Conservation (phyloP, 1,140 invertebrate species). For the Penaeus japonicus region DNA sequence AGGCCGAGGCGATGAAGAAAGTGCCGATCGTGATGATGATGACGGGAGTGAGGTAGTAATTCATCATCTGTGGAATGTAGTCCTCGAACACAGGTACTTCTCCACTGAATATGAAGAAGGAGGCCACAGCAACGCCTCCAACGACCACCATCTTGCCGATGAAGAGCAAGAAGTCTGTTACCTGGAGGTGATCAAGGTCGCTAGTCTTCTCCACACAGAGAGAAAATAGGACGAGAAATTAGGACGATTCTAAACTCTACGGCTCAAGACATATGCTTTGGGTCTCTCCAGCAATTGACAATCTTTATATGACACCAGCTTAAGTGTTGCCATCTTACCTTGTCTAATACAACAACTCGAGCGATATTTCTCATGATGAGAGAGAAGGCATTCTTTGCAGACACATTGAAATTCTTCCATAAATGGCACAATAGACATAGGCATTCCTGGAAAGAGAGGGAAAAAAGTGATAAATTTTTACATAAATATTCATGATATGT, state of each 20-base stretch:
- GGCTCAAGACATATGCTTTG: too few species aligned
- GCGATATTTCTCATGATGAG: slow-evolving; percentile 88
- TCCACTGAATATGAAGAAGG: slow-evolving; percentile 70
- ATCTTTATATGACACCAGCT: slow-evolving; percentile 27
- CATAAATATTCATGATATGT: too few species aligned
- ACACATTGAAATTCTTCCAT: slow-evolving; percentile 90
- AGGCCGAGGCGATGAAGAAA: slow-evolving; percentile 82
- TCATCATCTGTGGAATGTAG: slow-evolving; percentile 65
- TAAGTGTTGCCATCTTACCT: slow-evolving; percentile 68
- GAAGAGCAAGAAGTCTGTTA: slow-evolving; percentile 91
- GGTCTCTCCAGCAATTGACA: too few species aligned
- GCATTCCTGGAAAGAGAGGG: slow-evolving; percentile 82
- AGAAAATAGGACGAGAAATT: too few species aligned
- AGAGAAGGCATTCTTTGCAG: slow-evolving; percentile 88
- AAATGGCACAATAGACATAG: slow-evolving; percentile 96
- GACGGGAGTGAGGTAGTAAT: slow-evolving; percentile 70
- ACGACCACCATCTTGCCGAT: slow-evolving; percentile 88
- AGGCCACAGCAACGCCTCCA: slow-evolving; percentile 73
- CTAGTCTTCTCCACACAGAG: too few species aligned
- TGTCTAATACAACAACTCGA: slow-evolving; percentile 87
- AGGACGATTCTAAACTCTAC: too few species aligned
- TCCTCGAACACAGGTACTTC: slow-evolving; percentile 52
- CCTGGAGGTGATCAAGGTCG: slow-evolving; percentile 64
- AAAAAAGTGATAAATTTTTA: neutral
- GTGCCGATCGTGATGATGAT: slow-evolving; percentile 68